These are phyloP conservation scores for Lordiphosa collinella DNA, from an alignment of 1,140 invertebrate genomes.

Conservation along the genomic window DNA sequence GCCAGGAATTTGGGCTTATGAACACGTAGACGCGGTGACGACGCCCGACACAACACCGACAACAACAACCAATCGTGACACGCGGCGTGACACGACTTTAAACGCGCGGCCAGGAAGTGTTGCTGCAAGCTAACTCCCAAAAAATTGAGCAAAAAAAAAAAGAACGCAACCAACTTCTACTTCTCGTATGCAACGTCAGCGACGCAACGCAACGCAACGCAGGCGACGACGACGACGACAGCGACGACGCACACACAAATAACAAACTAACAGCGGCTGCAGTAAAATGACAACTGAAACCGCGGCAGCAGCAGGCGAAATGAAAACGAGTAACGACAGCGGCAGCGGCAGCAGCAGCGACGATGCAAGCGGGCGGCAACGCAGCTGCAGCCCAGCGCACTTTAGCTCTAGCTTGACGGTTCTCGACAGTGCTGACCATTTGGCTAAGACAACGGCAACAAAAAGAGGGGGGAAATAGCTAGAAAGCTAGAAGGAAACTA, in stretches of 20 bases:
- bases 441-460: not conserved
- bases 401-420: conserved; percentile 13
- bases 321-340: conserved; percentile 69
- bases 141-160: conserved; percentile 5
- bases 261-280: conserved; percentile 73
- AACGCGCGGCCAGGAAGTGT: conserved; percentile 9
- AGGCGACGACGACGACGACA: conserved; percentile 39
- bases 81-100: conserved; percentile 21
- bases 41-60: conserved; percentile 6
- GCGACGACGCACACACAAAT: conserved; percentile 56
- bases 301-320: conserved; percentile 58
- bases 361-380: conserved; percentile 21
- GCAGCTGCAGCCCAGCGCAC: conserved; percentile 31
- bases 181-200: conserved; percentile 13
- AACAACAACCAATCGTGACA: conserved; percentile 19
- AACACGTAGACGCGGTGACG: conserved; percentile 61
- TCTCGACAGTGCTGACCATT: conserved; percentile 35
- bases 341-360: conserved; percentile 8
- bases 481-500: too few relatives aligned
- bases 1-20: conserved; percentile 63
- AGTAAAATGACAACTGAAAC: conserved; percentile 77
- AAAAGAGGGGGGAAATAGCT: too few relatives aligned
- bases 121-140: too few relatives aligned
- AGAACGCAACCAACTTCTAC: conserved; percentile 7
- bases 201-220: conserved; percentile 9